These are phyloP conservation scores for Rotaria sp. DNA, from an alignment of 2,888 invertebrate species.

Conservation along the genomic window DNA sequence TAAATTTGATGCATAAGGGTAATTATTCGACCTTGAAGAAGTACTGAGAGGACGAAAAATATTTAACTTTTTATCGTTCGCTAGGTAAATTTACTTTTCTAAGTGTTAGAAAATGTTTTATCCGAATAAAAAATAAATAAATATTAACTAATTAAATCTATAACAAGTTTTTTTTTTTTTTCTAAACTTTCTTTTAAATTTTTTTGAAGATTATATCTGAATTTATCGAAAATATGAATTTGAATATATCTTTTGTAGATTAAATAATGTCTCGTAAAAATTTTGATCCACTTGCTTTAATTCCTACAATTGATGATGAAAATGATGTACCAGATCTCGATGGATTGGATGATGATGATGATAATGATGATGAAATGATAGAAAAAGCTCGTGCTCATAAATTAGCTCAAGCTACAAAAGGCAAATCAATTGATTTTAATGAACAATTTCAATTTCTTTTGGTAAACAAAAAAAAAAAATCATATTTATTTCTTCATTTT, in stretches of 20 bases:
- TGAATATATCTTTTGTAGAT: background rate
- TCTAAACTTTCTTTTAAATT: too few species aligned
- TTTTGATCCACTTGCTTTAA: background rate
- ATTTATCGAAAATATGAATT: too few species aligned
- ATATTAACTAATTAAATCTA: too few species aligned
- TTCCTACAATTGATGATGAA: background rate
- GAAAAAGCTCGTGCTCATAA: background rate
- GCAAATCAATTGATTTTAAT: background rate
- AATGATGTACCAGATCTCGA: conserved; percentile 8
- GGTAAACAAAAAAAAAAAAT: background rate
- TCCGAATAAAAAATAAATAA: too few species aligned
- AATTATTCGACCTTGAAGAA: too few species aligned
- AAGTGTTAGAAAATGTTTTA: too few species aligned
- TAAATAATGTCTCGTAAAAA: background rate
- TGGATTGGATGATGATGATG: background rate
- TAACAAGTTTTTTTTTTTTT: too few species aligned
- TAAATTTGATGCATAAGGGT: too few species aligned
- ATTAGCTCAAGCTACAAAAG: background rate
- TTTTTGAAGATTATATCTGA: background rate
- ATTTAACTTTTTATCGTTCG: too few species aligned
- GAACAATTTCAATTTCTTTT: conserved; percentile 4
- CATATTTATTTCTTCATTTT: too few species aligned
- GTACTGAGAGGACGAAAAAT: too few species aligned
- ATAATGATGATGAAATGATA: background rate
- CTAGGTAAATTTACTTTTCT: too few species aligned